These are phyloP conservation scores for Cataglyphis hispanica DNA, from an alignment of 1,140 invertebrate species.

Conservation along the genomic window DNA sequence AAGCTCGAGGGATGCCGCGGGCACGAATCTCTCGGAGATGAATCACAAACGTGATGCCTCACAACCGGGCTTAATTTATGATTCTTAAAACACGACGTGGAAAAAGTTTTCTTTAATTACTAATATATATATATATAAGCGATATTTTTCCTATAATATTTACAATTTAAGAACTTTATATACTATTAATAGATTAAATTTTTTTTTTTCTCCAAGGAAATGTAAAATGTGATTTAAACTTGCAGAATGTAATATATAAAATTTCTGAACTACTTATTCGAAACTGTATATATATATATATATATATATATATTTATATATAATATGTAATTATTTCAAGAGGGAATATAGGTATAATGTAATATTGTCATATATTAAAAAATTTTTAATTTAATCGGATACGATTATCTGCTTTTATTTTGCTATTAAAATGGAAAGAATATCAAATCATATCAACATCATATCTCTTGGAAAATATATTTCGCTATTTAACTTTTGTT, in stretches of 20 bases:
- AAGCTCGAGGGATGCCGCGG: slow-evolving; percentile 9
- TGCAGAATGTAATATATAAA: not conserved
- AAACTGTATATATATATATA: too few relatives aligned
- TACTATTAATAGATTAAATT: not conserved
- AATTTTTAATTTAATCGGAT: not conserved
- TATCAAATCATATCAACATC: too few relatives aligned
- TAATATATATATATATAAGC: too few relatives aligned
- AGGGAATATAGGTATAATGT: not conserved
- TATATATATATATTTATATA: too few relatives aligned
- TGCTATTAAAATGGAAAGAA: not conserved
- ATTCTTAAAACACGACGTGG: not conserved
- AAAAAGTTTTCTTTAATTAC: not conserved
- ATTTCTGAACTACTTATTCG: not conserved
- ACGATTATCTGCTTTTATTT: not conserved
- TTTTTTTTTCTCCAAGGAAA: not conserved
- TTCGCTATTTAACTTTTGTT: not conserved
- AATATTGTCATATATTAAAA: not conserved
- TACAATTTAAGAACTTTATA: not conserved
- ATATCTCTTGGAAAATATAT: not conserved
- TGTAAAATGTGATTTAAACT: not conserved
- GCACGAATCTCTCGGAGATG: not conserved
- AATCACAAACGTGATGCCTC: slow-evolving; percentile 20
- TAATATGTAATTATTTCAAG: too few relatives aligned
- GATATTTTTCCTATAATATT: not conserved
- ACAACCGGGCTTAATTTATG: slow-evolving; percentile 22